These are phyloP conservation scores for Chromobotia macracanthus DNA, from an alignment of 2,797 vertebrate species.

Conservation along the genomic window DNA sequence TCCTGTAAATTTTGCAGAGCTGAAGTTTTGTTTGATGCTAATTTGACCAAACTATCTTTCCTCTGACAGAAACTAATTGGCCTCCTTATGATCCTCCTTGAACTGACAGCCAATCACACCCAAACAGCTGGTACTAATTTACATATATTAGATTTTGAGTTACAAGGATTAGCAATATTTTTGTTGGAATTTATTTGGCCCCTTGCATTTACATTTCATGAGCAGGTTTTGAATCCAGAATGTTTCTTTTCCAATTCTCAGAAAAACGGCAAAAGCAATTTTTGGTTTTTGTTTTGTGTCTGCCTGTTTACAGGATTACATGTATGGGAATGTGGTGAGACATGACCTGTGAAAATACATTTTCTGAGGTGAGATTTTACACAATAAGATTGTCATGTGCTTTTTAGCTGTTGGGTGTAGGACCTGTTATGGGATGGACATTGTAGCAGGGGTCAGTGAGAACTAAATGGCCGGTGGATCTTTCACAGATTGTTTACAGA, in stretches of 20 bases:
- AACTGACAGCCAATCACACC: too few relatives aligned
- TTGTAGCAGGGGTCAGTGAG: background rate
- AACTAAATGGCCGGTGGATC: background rate
- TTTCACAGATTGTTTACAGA: conserved; percentile 20
- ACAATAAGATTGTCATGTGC: conserved; percentile 3
- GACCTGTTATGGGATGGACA: background rate
- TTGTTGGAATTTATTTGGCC: conserved; percentile 9
- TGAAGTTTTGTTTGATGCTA: too few relatives aligned
- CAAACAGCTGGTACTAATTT: conserved; percentile 48
- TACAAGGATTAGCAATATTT: conserved; percentile 30
- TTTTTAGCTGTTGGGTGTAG: background rate
- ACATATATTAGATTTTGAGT: conserved; percentile 33
- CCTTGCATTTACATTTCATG: background rate
- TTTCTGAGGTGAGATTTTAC: conserved; percentile 86
- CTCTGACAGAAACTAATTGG: too few relatives aligned
- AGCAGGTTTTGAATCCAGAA: too few relatives aligned
- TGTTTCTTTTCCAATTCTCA: conserved; percentile 15
- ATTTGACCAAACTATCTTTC: too few relatives aligned
- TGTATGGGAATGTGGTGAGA: conserved; percentile 94
- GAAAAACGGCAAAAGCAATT: too few relatives aligned
- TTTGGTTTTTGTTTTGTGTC: conserved; percentile 40
- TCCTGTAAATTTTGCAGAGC: too few relatives aligned
- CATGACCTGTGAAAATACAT: conserved; percentile 94
- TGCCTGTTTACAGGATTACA: conserved; percentile 85
- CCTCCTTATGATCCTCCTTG: conserved; percentile 43